These are phyloP conservation scores for Pachyuromys duprasi DNA, from an alignment of 2,797 vertebrate genomes.

Conservation along the genomic window DNA sequence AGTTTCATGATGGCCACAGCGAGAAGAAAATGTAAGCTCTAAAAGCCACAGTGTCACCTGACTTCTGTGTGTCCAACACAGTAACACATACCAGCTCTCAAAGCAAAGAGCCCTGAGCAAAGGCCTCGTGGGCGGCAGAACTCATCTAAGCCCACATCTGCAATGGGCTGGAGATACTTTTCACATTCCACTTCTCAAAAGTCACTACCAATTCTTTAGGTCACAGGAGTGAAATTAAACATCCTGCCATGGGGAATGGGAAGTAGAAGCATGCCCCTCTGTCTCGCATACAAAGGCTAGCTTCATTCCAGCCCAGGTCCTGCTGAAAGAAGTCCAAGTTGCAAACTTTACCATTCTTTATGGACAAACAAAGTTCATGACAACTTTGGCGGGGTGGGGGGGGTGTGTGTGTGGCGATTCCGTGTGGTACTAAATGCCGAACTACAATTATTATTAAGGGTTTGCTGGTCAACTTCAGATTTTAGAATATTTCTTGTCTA, in stretches of 20 bases:
- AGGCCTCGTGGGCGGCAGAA: constrained; percentile 21
- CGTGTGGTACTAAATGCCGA: constrained; percentile 47
- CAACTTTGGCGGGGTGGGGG: constrained; percentile 54
- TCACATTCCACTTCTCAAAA: constrained; percentile 68
- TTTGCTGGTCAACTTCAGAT: constrained; percentile 75
- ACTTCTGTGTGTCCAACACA: background rate
- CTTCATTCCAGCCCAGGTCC: constrained; percentile 52
- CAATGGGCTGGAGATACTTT: constrained; percentile 60
- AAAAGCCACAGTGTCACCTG: constrained; percentile 10
- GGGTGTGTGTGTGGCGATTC: constrained; percentile 3
- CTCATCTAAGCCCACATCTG: constrained; percentile 67
- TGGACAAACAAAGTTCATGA: constrained; percentile 70
- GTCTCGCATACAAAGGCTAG: constrained; percentile 63
- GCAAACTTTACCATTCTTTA: constrained; percentile 69
- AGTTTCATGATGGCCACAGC: background rate
- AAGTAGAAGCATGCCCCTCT: constrained; percentile 40
- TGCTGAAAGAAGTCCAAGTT: constrained; percentile 68
- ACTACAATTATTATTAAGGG: constrained; percentile 70
- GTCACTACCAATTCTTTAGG: constrained; percentile 74
- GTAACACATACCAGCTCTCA: background rate
- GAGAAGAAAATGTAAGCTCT: constrained; percentile 53
- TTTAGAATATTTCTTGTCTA: constrained; percentile 73
- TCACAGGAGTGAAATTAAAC: constrained; percentile 68
- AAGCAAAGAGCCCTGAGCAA: constrained; percentile 47
- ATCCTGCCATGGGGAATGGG: constrained; percentile 57